Base-by-base conservation (phyloP, 2,797 vertebrate species). In the Hyperoplus immaculatus region DNA sequence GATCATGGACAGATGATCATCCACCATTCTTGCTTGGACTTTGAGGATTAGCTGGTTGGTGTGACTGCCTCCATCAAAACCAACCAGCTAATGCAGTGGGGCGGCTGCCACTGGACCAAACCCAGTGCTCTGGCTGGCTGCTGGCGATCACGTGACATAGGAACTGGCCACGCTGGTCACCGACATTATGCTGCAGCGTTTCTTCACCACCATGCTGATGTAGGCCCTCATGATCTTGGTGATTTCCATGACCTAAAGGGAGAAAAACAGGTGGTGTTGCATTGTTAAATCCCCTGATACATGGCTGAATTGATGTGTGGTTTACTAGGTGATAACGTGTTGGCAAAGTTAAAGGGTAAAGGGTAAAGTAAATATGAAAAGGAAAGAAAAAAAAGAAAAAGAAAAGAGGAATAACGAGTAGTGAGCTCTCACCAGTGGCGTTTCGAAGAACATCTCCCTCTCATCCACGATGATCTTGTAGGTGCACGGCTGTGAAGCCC, bases 141-240 rank as follows among this genome's bases (percentile, higher is more conserved):
- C 69, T 87, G 75, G 61, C 15, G 67, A 96, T 98, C 97, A 98
- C 95, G 97, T 97, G 76, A 80, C 95, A 96, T 96, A 98, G 72
- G 92, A 72, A 78, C 96, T 97, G 72, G 94, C 67, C 0, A 93
- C 94, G 46, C 97, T 97, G 85, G 95, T 94, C 81, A 95, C 94
- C 0, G 97, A 97, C 90, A 96, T 97, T 89, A 96, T 94, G 21
- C 97, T 98, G 95, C 97, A 98, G 72, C 97, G 97, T 78, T 98
- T 98, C 93, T 97, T 97, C 90, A 98, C 97, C 12, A 98, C 93
- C 97, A 98, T 98, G 91, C 97, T 98, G 79, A 98, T 98, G 92
- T 98, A 98, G 0, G 97, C 97, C 85, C 96, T 97, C 97, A 98
- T 98, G 90, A 98, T 97, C 94, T 98, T 98, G 50, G 97, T 96